A percentile compares a stretch with the other conserved stretches of the same genome.
phyloP scores from a whole-genome alignment of 2,888 invertebrate species.

The Dichetophora obliterata region DNA sequence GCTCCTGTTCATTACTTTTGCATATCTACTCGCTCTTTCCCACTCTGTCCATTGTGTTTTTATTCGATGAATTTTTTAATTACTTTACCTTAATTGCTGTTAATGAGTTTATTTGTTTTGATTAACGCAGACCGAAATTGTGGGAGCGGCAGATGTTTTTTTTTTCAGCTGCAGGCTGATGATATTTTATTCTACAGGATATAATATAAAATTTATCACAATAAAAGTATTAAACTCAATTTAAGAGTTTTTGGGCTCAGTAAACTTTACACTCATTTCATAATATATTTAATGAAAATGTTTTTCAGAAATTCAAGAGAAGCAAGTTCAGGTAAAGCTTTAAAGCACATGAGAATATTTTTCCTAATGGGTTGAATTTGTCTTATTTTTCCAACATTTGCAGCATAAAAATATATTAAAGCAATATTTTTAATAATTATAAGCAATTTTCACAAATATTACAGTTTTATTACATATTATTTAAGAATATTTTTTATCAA shows the following conservation, averaged over 20 bases:
- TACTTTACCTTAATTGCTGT: not conserved
- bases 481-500: too few species aligned
- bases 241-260: not conserved
- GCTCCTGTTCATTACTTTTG: not conserved
- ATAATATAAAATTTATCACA: not conserved
- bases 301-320: too few species aligned
- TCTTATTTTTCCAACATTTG: not conserved
- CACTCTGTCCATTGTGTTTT: not conserved
- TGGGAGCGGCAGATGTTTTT: not conserved
- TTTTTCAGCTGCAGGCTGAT: not conserved
- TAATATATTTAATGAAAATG: not conserved
- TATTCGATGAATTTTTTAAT: not conserved
- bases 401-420: conserved; percentile 6
- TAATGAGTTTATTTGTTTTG: conserved; percentile 10
- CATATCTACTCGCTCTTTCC: not conserved
- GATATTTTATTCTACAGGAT: not conserved
- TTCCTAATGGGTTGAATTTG: not conserved
- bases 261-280: not conserved
- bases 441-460: not conserved
- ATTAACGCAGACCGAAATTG: not conserved
- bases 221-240: not conserved
- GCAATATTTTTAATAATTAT: not conserved
- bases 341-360: not conserved
- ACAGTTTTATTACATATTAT: not conserved
- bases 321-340: not conserved